Evolutionary conservation across 2,113 vertebrate species (phyloP).

Genomic region (Petrocephalus zakoni): DNA sequence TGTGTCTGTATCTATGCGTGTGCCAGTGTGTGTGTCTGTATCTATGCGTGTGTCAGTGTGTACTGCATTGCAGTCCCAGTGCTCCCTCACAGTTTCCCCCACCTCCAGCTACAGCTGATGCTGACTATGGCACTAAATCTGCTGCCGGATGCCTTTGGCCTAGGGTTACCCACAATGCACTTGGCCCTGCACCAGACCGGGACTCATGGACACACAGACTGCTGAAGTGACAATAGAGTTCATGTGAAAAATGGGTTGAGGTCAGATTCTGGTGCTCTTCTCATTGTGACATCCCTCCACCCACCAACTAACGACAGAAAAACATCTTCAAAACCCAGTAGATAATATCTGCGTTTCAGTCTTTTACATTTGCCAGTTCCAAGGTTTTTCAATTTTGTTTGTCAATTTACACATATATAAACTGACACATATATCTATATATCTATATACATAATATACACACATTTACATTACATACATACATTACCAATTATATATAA

Average conservation of each 20-base stretch:
- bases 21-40: too few relatives aligned
- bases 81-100: not conserved
- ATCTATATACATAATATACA: conserved; percentile 4
- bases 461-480: not conserved
- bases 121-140: not conserved
- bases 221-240: not conserved
- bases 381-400: not conserved
- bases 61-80: not conserved
- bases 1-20: too few relatives aligned
- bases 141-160: not conserved
- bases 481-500: not conserved
- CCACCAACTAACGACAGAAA: not conserved
- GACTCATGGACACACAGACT: not conserved
- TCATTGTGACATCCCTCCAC: too few relatives aligned
- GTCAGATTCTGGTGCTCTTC: not conserved
- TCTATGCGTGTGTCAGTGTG: not conserved
- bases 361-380: not conserved
- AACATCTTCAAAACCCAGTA: not conserved
- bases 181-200: not conserved
- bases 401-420: not conserved
- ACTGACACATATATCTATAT: not conserved
- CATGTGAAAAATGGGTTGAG: not conserved
- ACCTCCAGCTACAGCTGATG: not conserved
- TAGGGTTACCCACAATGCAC: not conserved
- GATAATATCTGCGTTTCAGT: not conserved